These are phyloP conservation scores for Meles meles DNA, from an alignment of 2,113 vertebrate species.

Conservation along the genomic window DNA sequence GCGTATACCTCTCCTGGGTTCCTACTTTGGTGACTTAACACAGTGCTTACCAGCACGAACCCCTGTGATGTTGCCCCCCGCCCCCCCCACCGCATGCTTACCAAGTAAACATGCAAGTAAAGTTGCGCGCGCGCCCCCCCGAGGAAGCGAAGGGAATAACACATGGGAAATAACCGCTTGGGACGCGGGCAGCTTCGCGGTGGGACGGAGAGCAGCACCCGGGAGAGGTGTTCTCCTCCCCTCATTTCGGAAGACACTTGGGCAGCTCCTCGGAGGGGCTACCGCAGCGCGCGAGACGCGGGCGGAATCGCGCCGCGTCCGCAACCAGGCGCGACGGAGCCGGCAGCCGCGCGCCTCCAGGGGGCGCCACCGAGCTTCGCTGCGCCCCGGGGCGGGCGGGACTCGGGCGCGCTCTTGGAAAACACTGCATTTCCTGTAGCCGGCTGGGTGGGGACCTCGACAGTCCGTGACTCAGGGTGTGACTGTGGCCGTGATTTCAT, in stretches of 20 bases:
- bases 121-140: not conserved
- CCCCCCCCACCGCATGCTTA: not conserved
- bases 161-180: not conserved
- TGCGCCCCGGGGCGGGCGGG: not conserved
- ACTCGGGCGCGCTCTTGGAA: slow-evolving; percentile 39
- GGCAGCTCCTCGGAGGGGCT: not conserved
- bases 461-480: not conserved
- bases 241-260: not conserved
- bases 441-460: slow-evolving; percentile 33
- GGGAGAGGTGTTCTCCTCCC: not conserved
- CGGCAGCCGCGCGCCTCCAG: not conserved
- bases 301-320: not conserved
- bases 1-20: not conserved
- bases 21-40: not conserved
- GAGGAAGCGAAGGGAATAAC: not conserved
- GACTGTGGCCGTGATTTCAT: not conserved
- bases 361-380: slow-evolving; percentile 11
- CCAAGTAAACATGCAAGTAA: not conserved
- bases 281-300: rapidly evolving
- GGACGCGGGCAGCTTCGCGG: not conserved
- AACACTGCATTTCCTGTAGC: slow-evolving; percentile 44
- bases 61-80: not conserved
- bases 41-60: not conserved
- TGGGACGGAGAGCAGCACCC: not conserved
- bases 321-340: not conserved